Conservation (phyloP, 2,888 invertebrate genomes). For the Spilarctia lutea region DNA sequence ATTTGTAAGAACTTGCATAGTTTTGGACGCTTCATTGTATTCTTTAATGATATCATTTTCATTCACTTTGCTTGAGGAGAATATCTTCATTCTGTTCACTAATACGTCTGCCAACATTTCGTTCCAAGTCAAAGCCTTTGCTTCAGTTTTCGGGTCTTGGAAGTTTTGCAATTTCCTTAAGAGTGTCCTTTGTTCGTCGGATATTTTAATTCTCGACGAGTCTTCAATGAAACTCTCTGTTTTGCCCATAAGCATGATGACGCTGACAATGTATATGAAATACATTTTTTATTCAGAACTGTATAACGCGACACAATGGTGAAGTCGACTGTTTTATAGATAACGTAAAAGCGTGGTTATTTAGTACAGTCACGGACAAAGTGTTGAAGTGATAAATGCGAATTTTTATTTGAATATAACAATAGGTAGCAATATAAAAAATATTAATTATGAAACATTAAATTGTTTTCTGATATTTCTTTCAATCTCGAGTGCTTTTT, state of each 20-base stretch:
- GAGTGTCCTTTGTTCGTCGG: slow-evolving; percentile 65
- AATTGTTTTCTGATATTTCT: neutral
- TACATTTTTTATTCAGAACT: slow-evolving; percentile 70
- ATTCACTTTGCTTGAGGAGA: slow-evolving; percentile 59
- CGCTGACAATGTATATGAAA: slow-evolving; percentile 61
- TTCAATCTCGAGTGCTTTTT: neutral
- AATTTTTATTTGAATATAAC: neutral
- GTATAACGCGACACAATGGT: slow-evolving; percentile 66
- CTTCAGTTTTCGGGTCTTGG: slow-evolving; percentile 58
- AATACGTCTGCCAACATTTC: slow-evolving; percentile 75
- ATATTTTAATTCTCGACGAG: slow-evolving; percentile 52
- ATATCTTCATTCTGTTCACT: slow-evolving; percentile 72
- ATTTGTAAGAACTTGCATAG: slow-evolving; percentile 51
- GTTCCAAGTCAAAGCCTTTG: slow-evolving; percentile 72
- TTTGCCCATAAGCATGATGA: slow-evolving; percentile 65
- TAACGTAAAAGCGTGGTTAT: slow-evolving; percentile 65
- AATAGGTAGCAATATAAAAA: neutral
- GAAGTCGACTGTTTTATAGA: slow-evolving; percentile 69
- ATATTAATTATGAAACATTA: neutral
- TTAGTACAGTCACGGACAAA: slow-evolving; percentile 62
- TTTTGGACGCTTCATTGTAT: slow-evolving; percentile 31
- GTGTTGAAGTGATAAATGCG: slow-evolving; percentile 3
- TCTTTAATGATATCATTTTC: slow-evolving; percentile 45
- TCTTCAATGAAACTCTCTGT: slow-evolving; percentile 61
- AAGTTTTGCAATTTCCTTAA: slow-evolving; percentile 76